These are phyloP conservation scores for Sialis lutaria DNA, from an alignment of 2,888 invertebrate genomes.

Conservation along the genomic window DNA sequence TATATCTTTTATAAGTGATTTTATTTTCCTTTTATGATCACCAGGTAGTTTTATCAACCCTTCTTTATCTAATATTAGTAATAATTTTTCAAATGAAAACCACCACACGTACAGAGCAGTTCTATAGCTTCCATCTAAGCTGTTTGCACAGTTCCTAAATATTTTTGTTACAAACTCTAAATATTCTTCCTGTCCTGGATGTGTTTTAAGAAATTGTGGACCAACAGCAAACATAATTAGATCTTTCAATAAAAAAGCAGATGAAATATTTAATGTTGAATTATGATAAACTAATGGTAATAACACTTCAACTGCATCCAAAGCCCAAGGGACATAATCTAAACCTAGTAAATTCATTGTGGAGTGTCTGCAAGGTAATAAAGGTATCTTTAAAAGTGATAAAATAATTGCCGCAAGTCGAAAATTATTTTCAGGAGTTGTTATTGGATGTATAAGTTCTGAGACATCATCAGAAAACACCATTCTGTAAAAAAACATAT, in stretches of 20 bases:
- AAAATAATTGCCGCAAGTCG: conserved; percentile 40
- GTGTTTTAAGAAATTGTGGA: conserved; percentile 37
- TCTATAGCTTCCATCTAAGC: conserved; percentile 27
- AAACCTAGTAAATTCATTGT: conserved; percentile 25
- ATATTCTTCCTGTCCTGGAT: conserved; percentile 42
- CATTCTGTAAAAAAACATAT: no score
- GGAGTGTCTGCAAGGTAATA: conserved; percentile 30
- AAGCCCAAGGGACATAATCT: conserved; percentile 26
- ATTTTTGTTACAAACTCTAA: conserved; percentile 31
- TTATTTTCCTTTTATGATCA: conserved; percentile 28
- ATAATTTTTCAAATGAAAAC: conserved; percentile 39
- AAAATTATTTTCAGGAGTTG: conserved; percentile 36
- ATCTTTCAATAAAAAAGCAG: conserved; percentile 24
- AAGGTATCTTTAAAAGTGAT: conserved; percentile 37
- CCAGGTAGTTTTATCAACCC: conserved; percentile 24
- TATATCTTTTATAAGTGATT: conserved; percentile 33
- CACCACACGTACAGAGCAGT: conserved; percentile 41
- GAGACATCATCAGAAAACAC: conserved; percentile 43
- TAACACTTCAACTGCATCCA: conserved; percentile 32
- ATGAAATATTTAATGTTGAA: conserved; percentile 19
- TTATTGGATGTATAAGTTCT: conserved; percentile 50
- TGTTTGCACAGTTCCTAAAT: conserved; percentile 32
- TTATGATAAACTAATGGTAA: conserved; percentile 23
- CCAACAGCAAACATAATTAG: conserved; percentile 30
- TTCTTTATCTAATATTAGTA: conserved; percentile 29